Evolutionary conservation across 2,113 vertebrate species (phyloP), one percentile per base, ranked within the genome.

Genomic region (Bufo gargarizans): DNA sequence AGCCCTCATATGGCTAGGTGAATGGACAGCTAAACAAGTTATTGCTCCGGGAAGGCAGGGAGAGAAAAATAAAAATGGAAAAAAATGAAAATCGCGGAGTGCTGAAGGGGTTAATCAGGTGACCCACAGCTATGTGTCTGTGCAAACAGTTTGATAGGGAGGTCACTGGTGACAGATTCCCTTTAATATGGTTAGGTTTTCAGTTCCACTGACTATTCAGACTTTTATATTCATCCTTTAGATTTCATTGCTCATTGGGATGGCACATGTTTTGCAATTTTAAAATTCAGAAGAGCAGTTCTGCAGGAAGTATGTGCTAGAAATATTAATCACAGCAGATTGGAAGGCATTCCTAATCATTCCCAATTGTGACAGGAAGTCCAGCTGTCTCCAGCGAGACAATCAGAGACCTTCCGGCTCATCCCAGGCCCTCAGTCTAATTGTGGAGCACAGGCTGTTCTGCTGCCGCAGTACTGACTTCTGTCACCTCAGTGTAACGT

Each of bases 251-350:
- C 5, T 56, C 50, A 43, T 59, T 80, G n/a, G 19, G 22, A 33
- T 49, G 22, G 59, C 7, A 58, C 33, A 76, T 76, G n/a, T 22
- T 9, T 80, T 80, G 55, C 53, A 58, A 13, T 58, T 33, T n/a
- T 59, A 58, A 56, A 43, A 14, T 59, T 59, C 61, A 47, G 67
- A 59, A 85, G 69, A 76, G 17, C 63, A 50, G 59, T 69, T 71
- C 65, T 20, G 53, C 53, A 72, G 55, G 55, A 85, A 85, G 76
- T 74, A 45, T 85, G 67, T 45, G 50, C 43, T 12, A 71, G 19
- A 53, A 69, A 33, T 72, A 84, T 84, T 84, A 84, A 71, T 55
- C 67, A 72, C n/a, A 56, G 50, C 82, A 71, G 20, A 84, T 84
- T 71, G 69, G 16, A 76, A 85, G 14, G 50, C n/a, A 76, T 76